phyloP scores from a whole-genome alignment of 2,888 invertebrate species.

The Eucriotettix oculatus region DNA sequence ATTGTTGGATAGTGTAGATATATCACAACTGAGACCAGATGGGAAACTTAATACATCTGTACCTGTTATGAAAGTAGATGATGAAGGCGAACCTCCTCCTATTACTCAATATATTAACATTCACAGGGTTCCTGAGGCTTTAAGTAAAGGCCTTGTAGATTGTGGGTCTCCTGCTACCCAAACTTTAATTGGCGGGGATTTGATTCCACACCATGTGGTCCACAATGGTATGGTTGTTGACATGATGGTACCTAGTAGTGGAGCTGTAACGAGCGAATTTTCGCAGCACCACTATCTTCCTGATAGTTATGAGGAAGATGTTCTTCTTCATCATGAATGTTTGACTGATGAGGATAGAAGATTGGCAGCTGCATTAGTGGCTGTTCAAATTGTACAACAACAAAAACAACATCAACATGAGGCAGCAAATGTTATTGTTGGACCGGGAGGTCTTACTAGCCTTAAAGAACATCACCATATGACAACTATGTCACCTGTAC shows the following conservation, averaged over 20 bases:
- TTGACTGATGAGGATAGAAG: constrained; percentile 40
- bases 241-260: constrained; percentile 10
- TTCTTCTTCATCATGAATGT: constrained; percentile 20
- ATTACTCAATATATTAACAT: constrained; percentile 12
- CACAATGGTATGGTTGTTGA: constrained; percentile 12
- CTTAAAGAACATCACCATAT: constrained; percentile 7
- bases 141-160: constrained; percentile 8
- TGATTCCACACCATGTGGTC: constrained; percentile 12
- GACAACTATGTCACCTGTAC: constrained; percentile 8
- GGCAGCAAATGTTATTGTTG: constrained; percentile 11
- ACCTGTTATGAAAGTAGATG: constrained; percentile 5
- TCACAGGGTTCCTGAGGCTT: constrained; percentile 9
- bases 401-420: constrained; percentile 31
- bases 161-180: constrained; percentile 6
- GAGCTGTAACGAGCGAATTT: constrained; percentile 6
- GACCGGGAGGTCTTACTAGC: constrained; percentile 4
- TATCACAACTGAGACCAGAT: background rate
- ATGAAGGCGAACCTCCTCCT: constrained; percentile 5
- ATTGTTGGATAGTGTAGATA: constrained; percentile 7
- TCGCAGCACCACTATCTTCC: constrained; percentile 10
- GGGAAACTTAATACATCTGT: background rate
- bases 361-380: constrained; percentile 41
- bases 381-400: constrained; percentile 41
- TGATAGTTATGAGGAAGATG: constrained; percentile 15
- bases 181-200: constrained; percentile 7